Conservation (phyloP, 1,140 invertebrate genomes). For the Argopecten irradians region DNA sequence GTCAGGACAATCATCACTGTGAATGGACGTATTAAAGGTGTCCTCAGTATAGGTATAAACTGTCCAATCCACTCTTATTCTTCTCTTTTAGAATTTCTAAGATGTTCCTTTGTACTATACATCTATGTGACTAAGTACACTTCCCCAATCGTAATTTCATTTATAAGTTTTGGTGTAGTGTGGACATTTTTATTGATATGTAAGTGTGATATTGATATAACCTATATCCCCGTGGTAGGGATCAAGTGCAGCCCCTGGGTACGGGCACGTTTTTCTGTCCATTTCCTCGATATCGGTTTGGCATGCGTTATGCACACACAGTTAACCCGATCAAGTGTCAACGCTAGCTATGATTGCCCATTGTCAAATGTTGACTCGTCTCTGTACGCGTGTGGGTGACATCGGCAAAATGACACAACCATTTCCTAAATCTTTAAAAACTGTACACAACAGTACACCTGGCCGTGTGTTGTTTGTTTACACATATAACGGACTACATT, state of each 20-base stretch:
- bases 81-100: too few species aligned
- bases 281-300: neutral
- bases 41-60: too few species aligned
- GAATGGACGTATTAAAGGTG: too few species aligned
- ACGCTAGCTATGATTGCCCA: neutral
- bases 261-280: neutral
- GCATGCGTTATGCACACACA: neutral
- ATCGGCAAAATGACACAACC: neutral
- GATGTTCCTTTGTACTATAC: too few species aligned
- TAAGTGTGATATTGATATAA: neutral
- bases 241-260: neutral
- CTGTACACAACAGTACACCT: neutral
- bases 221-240: neutral
- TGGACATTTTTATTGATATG: neutral
- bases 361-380: conserved; percentile 15
- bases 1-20: neutral
- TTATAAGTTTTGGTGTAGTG: too few species aligned
- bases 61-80: too few species aligned
- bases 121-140: too few species aligned
- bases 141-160: too few species aligned
- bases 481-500: neutral
- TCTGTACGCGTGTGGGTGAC: neutral
- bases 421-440: neutral
- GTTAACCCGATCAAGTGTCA: neutral
- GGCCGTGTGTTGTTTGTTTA: neutral